Evolutionary conservation across 2,888 invertebrate genomes (phyloP).

Genomic region (Pristionchus arcanus): DNA sequence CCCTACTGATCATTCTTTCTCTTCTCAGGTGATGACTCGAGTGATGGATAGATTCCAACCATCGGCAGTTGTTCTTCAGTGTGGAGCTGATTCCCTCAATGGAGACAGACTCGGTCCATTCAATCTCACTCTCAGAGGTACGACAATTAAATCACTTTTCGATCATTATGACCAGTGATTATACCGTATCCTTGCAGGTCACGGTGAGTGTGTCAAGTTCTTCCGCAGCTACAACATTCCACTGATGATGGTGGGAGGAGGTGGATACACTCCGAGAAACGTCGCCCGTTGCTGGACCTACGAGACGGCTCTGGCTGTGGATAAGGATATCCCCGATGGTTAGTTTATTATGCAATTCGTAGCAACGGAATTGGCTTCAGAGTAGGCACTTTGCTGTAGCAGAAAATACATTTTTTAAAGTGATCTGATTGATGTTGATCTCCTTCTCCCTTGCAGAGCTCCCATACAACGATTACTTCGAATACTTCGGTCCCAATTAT

Average conservation of each 20-base stretch:
- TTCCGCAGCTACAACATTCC: conserved; percentile 97
- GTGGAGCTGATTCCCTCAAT: conserved; percentile 98
- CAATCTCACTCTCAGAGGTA: conserved; percentile 81
- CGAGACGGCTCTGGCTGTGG: conserved; percentile 87
- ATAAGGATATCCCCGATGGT: conserved; percentile 74
- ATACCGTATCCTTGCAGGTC: conserved; percentile 59
- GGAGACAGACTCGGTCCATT: conserved; percentile 96
- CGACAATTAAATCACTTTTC: neutral
- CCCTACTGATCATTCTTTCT: neutral
- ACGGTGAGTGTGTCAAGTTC: conserved; percentile 94
- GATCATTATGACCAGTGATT: neutral
- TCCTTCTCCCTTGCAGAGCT: conserved; percentile 62
- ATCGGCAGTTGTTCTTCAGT: conserved; percentile 96
- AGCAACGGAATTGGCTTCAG: no score
- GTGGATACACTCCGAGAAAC: conserved; percentile 84
- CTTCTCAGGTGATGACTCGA: conserved; percentile 80
- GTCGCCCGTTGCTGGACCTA: conserved; percentile 93
- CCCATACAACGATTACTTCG: conserved; percentile 77
- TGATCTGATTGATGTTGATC: neutral
- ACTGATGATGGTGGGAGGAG: conserved; percentile 96
- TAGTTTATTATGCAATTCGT: neutral
- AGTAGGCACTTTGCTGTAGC: no score
- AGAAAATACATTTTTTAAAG: neutral
- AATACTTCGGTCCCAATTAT: conserved; percentile 77
- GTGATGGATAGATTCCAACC: conserved; percentile 99